Base-by-base conservation (phyloP, 2,797 vertebrate genomes). In the Takifugu ocellatus region DNA sequence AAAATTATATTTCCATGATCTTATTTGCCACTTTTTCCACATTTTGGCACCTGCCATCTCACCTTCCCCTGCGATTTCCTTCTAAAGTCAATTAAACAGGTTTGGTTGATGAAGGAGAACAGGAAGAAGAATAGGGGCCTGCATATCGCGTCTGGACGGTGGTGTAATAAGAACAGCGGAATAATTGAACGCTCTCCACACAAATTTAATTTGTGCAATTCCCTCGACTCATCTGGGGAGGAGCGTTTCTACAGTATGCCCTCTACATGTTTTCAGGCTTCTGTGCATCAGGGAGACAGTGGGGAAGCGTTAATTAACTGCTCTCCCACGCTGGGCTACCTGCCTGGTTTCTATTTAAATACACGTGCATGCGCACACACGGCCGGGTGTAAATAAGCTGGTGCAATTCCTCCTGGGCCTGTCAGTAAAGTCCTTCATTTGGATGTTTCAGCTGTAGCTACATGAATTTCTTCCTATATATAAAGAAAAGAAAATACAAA, bases 231-330 rank as follows among this genome's bases (percentile, higher is more conserved):
- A 0, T 72, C 57, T 59, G 63, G 69, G 75, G 72, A 71, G 75
- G 69, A 74, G 70, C 36, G 12, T 39, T 39, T 39, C 2, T 39
- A 14, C 36, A 39, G 59, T 10, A 33, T 54, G 53, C 56, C 63
- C 51, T 56, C 51, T 59, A 31, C 53, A 29, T 74, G 78, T 63
- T 70, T 68, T 79, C 63, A 44, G 73, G 70, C 63, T 74, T 80
- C 67, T 79, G 81, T 83, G 74, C 75, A 59, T 79, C 67, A 58
- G 63, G 75, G 78, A 71, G 81, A 81, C 82, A 73, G 82, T 73
- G 66, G 77, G 82, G 74, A 77, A 84, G 78, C 68, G 66, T 88
- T 92, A 91, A 93, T 91, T 90, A 91, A 90, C 84, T 87, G 69
- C 50, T 86, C 80, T 87, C 83, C 66, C 90, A 84, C 44, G 61